Evolutionary conservation across 2,113 vertebrate genomes (phyloP).

Genomic region (Rhodinocichla rosea): DNA sequence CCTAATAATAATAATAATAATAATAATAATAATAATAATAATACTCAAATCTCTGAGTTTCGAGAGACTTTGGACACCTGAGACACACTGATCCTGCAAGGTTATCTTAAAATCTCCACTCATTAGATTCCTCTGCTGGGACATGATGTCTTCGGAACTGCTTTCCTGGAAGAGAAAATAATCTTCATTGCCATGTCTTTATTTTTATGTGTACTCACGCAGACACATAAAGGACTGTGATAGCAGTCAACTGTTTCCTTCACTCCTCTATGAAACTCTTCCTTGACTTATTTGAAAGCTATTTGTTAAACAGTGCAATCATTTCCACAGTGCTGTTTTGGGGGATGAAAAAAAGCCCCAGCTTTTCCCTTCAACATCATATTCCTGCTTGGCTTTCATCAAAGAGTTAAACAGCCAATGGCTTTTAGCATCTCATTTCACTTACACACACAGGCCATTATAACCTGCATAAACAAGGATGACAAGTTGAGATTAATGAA

Average conservation of each 20-base stretch:
- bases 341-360: not conserved
- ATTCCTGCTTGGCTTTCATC: slow-evolving; percentile 70
- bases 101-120: not conserved
- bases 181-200: not conserved
- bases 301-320: not conserved
- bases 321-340: slow-evolving; percentile 27
- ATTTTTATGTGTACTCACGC: not conserved
- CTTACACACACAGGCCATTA: slow-evolving; percentile 80
- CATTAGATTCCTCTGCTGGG: not conserved
- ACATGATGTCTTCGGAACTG: not conserved
- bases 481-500: slow-evolving; percentile 99
- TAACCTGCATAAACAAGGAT: slow-evolving; percentile 94
- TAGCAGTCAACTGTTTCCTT: not conserved
- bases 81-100: not conserved
- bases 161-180: not conserved
- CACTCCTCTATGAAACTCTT: not conserved
- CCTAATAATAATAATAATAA: not conserved
- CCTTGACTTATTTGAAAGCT: not conserved
- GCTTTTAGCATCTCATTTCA: slow-evolving; percentile 78
- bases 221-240: not conserved
- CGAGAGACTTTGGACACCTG: not conserved
- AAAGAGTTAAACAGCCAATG: slow-evolving; percentile 78
- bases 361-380: slow-evolving; percentile 30
- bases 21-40: not conserved
- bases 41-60: not conserved